Evolutionary conservation across 2,888 invertebrate genomes (phyloP).

Genomic region (Sesia apiformis): DNA sequence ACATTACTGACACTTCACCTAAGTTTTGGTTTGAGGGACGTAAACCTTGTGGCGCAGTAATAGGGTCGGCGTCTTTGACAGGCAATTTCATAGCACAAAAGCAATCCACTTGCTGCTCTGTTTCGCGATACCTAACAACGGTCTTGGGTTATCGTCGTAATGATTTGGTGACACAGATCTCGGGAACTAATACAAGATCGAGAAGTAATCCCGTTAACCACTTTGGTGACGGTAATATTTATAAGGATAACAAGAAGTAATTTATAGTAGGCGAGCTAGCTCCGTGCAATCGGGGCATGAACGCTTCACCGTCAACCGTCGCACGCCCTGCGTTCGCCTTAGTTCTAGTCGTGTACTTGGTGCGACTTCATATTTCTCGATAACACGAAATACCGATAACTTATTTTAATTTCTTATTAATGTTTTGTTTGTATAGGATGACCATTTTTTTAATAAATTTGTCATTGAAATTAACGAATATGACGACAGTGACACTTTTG

Average conservation of each 20-base stretch:
- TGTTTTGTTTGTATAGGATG: too few relatives aligned
- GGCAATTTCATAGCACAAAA: slow-evolving; percentile 9
- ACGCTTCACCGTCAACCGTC: not conserved
- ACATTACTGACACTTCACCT: slow-evolving; percentile 40
- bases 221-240: not conserved
- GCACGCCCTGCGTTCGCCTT: not conserved
- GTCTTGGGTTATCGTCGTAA: slow-evolving; percentile 18
- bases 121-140: slow-evolving; percentile 13
- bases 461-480: too few relatives aligned
- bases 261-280: too few relatives aligned
- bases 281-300: too few relatives aligned
- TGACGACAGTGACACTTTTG: too few relatives aligned
- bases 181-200: slow-evolving; percentile 22
- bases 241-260: not conserved
- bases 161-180: slow-evolving; percentile 27
- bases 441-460: too few relatives aligned
- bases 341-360: not conserved
- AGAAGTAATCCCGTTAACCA: slow-evolving; percentile 6
- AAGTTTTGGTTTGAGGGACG: slow-evolving; percentile 23
- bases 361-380: not conserved
- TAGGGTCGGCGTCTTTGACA: slow-evolving; percentile 23
- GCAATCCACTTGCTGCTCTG: slow-evolving; percentile 6
- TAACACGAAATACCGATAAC: too few relatives aligned
- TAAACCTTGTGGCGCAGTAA: slow-evolving; percentile 32
- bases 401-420: too few relatives aligned